Base-by-base conservation (phyloP, 2,113 vertebrate genomes). In the Odontesthes bonariensis region DNA sequence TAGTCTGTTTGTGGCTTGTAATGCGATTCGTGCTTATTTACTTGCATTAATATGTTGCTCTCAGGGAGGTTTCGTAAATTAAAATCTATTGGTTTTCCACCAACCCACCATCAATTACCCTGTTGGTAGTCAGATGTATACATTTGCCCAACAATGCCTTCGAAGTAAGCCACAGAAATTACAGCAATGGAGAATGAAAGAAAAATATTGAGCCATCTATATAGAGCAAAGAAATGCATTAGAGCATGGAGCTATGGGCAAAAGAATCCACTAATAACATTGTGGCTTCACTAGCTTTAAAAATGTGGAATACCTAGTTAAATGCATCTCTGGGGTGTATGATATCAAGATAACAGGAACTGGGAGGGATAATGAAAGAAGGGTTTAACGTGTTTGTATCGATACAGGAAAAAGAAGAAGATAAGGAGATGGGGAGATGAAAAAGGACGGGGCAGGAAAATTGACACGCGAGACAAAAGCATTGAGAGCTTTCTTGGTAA, bases 71-170 rank as follows among this genome's bases (percentile, higher is more conserved):
- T 74, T 75, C 59, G 69, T 84, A 83, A 27, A 90, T 89, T 89
- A 86, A 87, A 89, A 80, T 84, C 57, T 79, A 82, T 75, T 61
- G 81, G 74, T 83, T 86, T 83, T 73, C 68, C 77, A 63, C 65
- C 35, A 81, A 81, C 75, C 70, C 67, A 51, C 54, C 71, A 80
- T 84, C 76, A 82, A 79, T 92, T 90, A 84, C 69, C 63, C 52
- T 62, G 56, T 58, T 12, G 1, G 63, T 75, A 84, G 78, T 78
- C 75, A 84, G 77, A 85, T 63, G 69, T 73, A 81, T 70, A 27
- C 59, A 73, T 85, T 82, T 75, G 73, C n/a, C 73, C 74, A 69
- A 65, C 75, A 78, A 77, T 61, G 54, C 60, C 69, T 84, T 68
- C 49, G 79, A 69, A 73, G 83, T 54, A 56, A 84, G 38, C 81